Conservation (phyloP, 2,113 vertebrate species). For the Corapipo altera region DNA sequence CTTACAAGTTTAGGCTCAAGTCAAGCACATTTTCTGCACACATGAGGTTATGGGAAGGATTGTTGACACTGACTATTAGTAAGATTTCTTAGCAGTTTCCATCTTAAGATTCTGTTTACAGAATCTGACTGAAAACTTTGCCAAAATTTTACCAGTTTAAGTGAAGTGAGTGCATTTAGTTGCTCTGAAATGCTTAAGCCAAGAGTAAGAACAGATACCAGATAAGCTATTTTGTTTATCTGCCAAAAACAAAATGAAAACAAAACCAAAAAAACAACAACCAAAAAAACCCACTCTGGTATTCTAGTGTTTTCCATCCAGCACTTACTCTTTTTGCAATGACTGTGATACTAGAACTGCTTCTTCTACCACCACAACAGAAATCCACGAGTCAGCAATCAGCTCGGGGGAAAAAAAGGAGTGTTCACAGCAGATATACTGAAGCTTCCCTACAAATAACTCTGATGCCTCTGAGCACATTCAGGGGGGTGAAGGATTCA, state of each 20-base stretch:
- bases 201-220: not conserved
- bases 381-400: not conserved
- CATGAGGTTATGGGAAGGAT: not conserved
- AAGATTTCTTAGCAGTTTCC: not conserved
- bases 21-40: not conserved
- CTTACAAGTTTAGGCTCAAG: not conserved
- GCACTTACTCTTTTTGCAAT: not conserved
- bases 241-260: not conserved
- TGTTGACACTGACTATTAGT: not conserved
- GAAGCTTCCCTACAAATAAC: constrained; percentile 13
- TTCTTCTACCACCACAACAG: not conserved
- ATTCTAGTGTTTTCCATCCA: not conserved
- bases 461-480: not conserved
- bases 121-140: not conserved
- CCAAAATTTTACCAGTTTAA: not conserved
- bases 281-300: not conserved
- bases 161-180: not conserved
- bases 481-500: not conserved
- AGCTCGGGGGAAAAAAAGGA: not conserved
- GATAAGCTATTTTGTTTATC: not conserved
- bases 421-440: not conserved
- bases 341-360: not conserved
- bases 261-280: not conserved
- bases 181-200: not conserved
- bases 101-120: not conserved